Evolutionary conservation across 2,113 vertebrate species (phyloP).

Genomic region (Leptobrachium ailaonicum): DNA sequence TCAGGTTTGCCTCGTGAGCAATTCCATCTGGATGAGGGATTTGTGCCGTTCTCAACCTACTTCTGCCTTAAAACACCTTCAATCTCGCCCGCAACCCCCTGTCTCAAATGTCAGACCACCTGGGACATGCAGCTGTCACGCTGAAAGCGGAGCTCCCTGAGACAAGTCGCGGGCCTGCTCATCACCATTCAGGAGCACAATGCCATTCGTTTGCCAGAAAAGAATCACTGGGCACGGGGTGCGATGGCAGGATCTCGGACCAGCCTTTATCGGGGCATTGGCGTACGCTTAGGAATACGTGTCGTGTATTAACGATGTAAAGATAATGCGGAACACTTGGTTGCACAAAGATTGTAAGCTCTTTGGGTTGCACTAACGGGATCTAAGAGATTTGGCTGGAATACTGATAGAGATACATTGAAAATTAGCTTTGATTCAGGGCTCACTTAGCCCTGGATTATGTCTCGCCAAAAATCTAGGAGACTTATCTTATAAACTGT

Average conservation of each 20-base stretch:
- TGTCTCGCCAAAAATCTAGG: too few species aligned
- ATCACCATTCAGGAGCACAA: conserved; percentile 60
- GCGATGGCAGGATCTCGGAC: conserved; percentile 21
- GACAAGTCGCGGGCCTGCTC: conserved; percentile 54
- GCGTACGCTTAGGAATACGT: too few species aligned
- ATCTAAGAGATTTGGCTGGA: too few species aligned
- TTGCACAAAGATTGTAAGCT: too few species aligned
- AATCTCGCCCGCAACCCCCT: conserved; percentile 77
- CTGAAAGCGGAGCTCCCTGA: conserved; percentile 79
- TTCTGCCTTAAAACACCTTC: conserved; percentile 86
- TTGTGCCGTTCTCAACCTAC: conserved; percentile 75
- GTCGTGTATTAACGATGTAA: too few species aligned
- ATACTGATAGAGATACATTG: too few species aligned
- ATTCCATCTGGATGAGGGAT: conserved; percentile 81
- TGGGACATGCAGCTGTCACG: conserved; percentile 91
- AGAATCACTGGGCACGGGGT: conserved; percentile 52
- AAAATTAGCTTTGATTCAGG: too few species aligned
- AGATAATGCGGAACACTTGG: too few species aligned
- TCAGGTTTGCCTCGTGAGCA: conserved; percentile 85
- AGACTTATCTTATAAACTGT: too few species aligned
- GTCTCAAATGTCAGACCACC: conserved; percentile 96
- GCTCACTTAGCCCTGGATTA: too few species aligned
- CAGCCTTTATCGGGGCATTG: too few species aligned
- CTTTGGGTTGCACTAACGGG: too few species aligned
- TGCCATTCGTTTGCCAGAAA: conserved; percentile 53